These are phyloP conservation scores for Melolontha melolontha DNA, from an alignment of 2,888 invertebrate species.

Conservation along the genomic window DNA sequence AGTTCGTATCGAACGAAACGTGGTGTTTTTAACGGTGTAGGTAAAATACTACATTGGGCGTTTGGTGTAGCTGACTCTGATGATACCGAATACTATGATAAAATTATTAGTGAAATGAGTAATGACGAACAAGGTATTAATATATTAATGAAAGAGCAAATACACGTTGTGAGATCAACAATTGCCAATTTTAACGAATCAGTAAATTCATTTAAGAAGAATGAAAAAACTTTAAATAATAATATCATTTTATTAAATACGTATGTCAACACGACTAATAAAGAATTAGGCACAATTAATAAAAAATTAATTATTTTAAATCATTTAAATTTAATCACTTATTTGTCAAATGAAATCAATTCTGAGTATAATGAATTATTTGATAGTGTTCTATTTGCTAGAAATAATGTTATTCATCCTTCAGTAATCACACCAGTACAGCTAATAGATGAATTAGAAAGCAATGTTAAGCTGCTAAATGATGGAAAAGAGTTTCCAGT, in stretches of 20 bases:
- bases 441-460: background rate
- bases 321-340: constrained; percentile 4
- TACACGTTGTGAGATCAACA: background rate
- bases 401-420: constrained; percentile 1
- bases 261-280: background rate
- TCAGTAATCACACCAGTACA: background rate
- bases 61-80: constrained; percentile 18
- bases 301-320: background rate
- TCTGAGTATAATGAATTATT: background rate
- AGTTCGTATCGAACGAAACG: background rate
- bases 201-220: background rate
- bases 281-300: background rate
- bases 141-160: constrained; percentile 5
- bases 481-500: constrained; percentile 20
- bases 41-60: constrained; percentile 10
- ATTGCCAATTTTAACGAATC: constrained; percentile 9
- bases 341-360: constrained; percentile 3
- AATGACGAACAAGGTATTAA: constrained; percentile 4
- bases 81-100: constrained; percentile 11
- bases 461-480: constrained; percentile 11
- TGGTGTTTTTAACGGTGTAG: constrained; percentile 8
- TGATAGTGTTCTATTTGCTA: background rate
- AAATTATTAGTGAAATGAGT: constrained; percentile 2
- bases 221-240: constrained; percentile 10
- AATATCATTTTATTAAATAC: constrained; percentile 6